Evolutionary conservation across 2,797 vertebrate genomes (phyloP).

Genomic region (Acanthurus leucopareius): DNA sequence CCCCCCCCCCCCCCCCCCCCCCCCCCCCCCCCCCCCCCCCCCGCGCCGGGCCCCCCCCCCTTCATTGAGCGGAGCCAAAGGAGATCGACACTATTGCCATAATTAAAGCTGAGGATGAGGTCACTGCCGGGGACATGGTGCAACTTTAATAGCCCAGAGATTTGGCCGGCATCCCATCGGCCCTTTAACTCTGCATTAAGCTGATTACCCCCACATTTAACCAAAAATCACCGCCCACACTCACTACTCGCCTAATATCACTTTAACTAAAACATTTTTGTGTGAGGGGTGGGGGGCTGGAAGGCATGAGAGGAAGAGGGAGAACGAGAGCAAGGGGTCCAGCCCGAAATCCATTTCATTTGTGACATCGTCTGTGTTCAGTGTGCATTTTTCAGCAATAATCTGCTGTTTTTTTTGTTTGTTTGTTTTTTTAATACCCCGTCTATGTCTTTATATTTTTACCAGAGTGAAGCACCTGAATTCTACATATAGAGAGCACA

Average conservation of each 20-base stretch:
- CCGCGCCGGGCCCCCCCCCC: too few relatives aligned
- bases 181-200: constrained; percentile 86
- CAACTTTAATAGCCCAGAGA: constrained; percentile 82
- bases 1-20: too few relatives aligned
- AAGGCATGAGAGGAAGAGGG: constrained; percentile 29
- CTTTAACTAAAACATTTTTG: constrained; percentile 79
- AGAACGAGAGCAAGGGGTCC: constrained; percentile 37
- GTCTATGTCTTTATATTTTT: constrained; percentile 40
- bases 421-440: neutral
- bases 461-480: constrained; percentile 60
- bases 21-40: too few relatives aligned
- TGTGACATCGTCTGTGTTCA: constrained; percentile 29
- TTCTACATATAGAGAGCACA: constrained; percentile 26
- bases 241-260: constrained; percentile 72
- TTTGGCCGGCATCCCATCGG: constrained; percentile 81
- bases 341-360: constrained; percentile 67
- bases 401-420: neutral
- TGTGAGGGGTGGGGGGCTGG: constrained; percentile 25
- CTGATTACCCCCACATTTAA: constrained; percentile 86
- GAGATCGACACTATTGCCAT: constrained; percentile 78
- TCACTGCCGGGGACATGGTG: constrained; percentile 74
- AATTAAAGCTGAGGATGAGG: constrained; percentile 83
- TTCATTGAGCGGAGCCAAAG: constrained; percentile 65
- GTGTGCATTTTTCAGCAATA: constrained; percentile 42
- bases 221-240: constrained; percentile 79